Evolutionary conservation across 2,113 vertebrate species (phyloP).

Genomic region (Beaufortia kweichowensis): DNA sequence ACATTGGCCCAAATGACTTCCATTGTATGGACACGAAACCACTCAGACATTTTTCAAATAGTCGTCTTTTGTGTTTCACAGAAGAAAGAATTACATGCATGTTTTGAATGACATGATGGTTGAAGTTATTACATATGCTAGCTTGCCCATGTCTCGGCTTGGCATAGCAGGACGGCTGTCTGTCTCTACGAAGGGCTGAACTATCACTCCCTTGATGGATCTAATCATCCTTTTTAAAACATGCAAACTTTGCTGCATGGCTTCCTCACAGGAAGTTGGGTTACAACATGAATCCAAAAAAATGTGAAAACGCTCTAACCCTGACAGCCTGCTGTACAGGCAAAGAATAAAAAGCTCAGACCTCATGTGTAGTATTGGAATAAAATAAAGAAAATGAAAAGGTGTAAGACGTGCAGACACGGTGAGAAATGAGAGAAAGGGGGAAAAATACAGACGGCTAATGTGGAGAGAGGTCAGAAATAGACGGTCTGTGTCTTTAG

Average conservation of each 20-base stretch:
- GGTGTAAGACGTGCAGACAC: slow-evolving; percentile 6
- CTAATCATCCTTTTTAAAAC: no score
- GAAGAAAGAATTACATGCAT: no score
- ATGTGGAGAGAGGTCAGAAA: slow-evolving; percentile 38
- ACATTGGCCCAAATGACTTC: no score
- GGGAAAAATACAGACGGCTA: slow-evolving; percentile 6
- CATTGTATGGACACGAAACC: no score
- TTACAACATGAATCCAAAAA: no score
- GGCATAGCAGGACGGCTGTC: background rate
- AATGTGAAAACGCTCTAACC: no score
- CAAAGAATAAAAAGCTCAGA: background rate
- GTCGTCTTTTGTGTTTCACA: no score
- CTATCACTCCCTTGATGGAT: background rate
- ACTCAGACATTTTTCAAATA: no score
- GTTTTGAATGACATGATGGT: no score
- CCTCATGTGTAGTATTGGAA: background rate
- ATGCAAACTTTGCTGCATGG: no score
- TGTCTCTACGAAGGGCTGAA: background rate
- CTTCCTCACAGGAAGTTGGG: no score
- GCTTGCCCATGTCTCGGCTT: background rate
- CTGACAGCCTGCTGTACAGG: background rate
- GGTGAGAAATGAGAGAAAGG: background rate
- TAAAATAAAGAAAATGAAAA: background rate
- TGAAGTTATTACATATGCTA: background rate
- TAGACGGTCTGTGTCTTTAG: slow-evolving; percentile 17